These are phyloP conservation scores for Frieseomelitta varia DNA, from an alignment of 1,140 invertebrate species.

Conservation along the genomic window DNA sequence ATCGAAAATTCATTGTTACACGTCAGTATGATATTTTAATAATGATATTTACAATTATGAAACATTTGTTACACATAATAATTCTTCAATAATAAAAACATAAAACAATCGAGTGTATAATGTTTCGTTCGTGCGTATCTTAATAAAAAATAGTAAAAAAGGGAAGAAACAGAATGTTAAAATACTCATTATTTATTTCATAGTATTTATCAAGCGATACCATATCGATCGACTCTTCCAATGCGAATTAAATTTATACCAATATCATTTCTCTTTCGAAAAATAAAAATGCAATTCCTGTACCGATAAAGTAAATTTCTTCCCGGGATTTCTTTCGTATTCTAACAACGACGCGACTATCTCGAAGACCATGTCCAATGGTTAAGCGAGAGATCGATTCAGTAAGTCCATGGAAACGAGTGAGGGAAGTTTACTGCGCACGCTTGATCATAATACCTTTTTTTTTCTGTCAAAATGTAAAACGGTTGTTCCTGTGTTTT, in stretches of 20 bases:
- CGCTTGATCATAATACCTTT: constrained; percentile 29
- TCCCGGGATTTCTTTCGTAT: no score
- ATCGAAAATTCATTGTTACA: background rate
- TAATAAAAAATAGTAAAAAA: background rate
- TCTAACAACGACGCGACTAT: background rate
- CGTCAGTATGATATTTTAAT: background rate
- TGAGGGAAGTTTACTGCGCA: constrained; percentile 33
- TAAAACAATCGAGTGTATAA: background rate
- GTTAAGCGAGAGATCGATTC: constrained; percentile 58
- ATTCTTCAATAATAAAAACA: background rate
- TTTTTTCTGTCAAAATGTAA: constrained; percentile 46
- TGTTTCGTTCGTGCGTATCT: background rate
- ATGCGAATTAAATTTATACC: background rate
- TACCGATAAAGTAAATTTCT: constrained; percentile 43
- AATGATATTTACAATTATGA: background rate
- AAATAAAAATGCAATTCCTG: background rate
- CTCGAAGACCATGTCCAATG: constrained; percentile 18
- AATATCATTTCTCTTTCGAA: background rate
- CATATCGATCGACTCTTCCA: background rate
- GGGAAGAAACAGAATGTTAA: background rate
- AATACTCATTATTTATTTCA: background rate
- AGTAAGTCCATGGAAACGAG: constrained; percentile 37
- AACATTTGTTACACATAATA: background rate
- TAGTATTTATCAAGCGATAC: background rate
- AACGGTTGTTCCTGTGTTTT: constrained; percentile 35